Base-by-base conservation (phyloP, 2,888 invertebrate species). In the Diarsia brunnea region DNA sequence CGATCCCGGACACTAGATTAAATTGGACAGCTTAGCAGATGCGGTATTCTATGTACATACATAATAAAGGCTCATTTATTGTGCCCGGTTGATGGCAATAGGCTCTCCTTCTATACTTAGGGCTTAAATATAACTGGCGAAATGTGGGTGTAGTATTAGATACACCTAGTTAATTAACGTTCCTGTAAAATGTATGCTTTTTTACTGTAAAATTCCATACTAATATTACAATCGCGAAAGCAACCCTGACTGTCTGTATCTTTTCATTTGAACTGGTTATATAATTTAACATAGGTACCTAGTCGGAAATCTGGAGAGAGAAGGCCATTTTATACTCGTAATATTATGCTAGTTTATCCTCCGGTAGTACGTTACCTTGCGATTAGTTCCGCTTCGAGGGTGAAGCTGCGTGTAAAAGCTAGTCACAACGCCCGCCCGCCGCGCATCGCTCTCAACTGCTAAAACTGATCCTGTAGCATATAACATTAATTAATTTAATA, bases 21-120 rank as follows among this genome's bases (percentile, higher is more conserved):
- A 75, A 71, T 80, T 64, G 49, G 58, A 53, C 70, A 64, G 24
- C 47, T 63, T 55, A 47, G 24, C 19, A 31, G 31, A 65, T 58
- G 49, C 27, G 49, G 60, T 65, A 47, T 51, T 65, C 45, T 70
- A 31, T 78, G 51, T 43, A 69, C 10, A 2, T 27, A 12, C n/a
- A 49, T 67, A 21, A 45, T 19, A 49, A 4, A 10, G 27, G 19
- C 7, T 55, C 27, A 27, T 58, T 63, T 63, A 43, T 43, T 63
- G 43, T 43, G 63, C n/a, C n/a, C 8, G n/a, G 63, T 14, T 63
- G n/a, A 0, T 43, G 63, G 63, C 43, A 43, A 1, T 43, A 16
- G 63, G 2, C 21, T 63, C 14, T 14, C 4, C 11, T 43, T n/a
- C 38, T 61, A 61, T 14, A 61, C 4, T 24, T 24, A 2, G 24